A percentile compares a stretch with the other conserved stretches of the same genome.
Conservation (phyloP, 2,888 invertebrate genomes). For the Tachina fera region DNA sequence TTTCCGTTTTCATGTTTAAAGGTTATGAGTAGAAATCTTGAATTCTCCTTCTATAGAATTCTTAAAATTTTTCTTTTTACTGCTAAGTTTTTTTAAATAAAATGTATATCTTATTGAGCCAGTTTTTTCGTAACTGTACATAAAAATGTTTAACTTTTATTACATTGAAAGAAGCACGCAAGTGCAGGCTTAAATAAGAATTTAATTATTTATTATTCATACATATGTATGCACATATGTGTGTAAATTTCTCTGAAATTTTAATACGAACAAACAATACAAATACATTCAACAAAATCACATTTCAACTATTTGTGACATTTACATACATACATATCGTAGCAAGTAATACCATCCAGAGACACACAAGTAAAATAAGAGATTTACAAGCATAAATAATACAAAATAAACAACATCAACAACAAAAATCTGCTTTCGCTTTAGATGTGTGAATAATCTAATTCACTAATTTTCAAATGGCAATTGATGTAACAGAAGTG, state of each 20-base stretch:
- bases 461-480: constrained; percentile 37
- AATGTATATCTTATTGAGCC: constrained; percentile 29
- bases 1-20: neutral
- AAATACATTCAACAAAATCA: constrained; percentile 5
- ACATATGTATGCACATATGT: constrained; percentile 20
- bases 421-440: constrained; percentile 10
- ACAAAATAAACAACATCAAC: constrained; percentile 2
- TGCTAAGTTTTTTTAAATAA: constrained; percentile 6
- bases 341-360: neutral
- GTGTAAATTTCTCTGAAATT: constrained; percentile 56
- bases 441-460: constrained; percentile 50
- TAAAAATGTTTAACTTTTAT: constrained; percentile 18
- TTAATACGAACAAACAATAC: constrained; percentile 22
- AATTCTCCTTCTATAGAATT: neutral
- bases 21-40: neutral
- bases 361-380: neutral
- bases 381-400: constrained; percentile 51
- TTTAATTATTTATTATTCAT: constrained; percentile 61
- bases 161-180: constrained; percentile 15
- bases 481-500: neutral
- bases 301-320: constrained; percentile 27
- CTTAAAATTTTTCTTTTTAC: neutral
- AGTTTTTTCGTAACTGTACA: constrained; percentile 26
- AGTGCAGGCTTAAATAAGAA: constrained; percentile 7
- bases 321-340: constrained; percentile 45